Percentiles rank a stretch among this genome's conserved stretches.
These are phyloP conservation scores for Dicaeum eximium DNA, from an alignment of 2,113 vertebrate species.

Conservation along the genomic window DNA sequence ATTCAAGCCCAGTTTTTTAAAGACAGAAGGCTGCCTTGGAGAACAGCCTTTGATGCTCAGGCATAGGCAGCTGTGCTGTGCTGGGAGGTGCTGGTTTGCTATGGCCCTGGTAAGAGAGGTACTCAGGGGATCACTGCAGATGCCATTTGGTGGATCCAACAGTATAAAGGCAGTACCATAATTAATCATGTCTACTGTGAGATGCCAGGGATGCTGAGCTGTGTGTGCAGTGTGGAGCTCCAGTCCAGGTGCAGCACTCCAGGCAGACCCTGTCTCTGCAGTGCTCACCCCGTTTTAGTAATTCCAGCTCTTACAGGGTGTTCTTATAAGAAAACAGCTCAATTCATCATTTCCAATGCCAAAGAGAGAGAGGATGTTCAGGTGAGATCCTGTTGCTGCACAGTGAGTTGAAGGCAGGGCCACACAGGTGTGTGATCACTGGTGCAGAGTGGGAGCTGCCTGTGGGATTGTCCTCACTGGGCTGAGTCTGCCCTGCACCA, in stretches of 20 bases:
- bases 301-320: background rate
- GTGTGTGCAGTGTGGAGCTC: background rate
- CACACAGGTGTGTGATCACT: background rate
- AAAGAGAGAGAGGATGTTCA: background rate
- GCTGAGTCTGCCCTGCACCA: background rate
- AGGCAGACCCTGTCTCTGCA: background rate
- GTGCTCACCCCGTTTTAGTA: background rate
- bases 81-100: background rate
- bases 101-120: background rate
- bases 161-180: background rate
- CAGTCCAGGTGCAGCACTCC: background rate
- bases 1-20: background rate
- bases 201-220: background rate
- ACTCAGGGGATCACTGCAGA: background rate
- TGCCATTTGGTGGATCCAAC: background rate
- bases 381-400: background rate
- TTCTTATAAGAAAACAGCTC: background rate
- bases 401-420: background rate
- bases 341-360: background rate
- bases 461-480: accelerated
- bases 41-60: accelerated
- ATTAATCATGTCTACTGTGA: background rate
- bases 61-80: background rate
- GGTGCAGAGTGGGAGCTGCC: background rate
- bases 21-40: background rate